Percentiles rank a stretch among this genome's conserved stretches.
Conservation (phyloP, 2,888 invertebrate genomes). For the Calliopum simillimum region DNA sequence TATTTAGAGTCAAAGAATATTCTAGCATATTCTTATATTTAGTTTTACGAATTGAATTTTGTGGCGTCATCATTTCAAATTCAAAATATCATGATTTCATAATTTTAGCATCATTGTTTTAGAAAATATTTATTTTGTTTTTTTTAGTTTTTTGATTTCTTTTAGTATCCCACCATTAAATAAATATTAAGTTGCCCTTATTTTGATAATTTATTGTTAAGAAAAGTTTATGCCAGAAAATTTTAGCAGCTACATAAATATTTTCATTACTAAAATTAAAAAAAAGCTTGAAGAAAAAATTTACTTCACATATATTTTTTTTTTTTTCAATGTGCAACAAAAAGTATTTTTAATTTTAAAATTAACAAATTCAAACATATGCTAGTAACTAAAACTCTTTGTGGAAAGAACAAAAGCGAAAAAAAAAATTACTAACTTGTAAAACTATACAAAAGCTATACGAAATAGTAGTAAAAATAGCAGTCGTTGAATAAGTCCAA, state of each 20-base stretch:
- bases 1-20: not conserved
- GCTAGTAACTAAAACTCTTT: not conserved
- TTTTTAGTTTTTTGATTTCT: not conserved
- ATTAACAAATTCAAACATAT: not conserved
- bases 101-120: too few relatives aligned
- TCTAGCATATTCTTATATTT: too few relatives aligned
- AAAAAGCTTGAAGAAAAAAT: too few relatives aligned
- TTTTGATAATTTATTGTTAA: too few relatives aligned
- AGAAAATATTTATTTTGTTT: too few relatives aligned
- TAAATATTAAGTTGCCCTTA: not conserved
- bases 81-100: too few relatives aligned
- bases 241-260: not conserved
- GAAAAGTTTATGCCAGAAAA: not conserved
- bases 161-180: conserved; percentile 5
- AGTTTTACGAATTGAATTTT: too few relatives aligned
- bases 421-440: not conserved
- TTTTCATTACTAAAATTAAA: not conserved
- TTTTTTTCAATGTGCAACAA: not conserved
- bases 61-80: too few relatives aligned
- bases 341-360: conserved; percentile 1
- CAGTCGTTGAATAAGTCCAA: conserved; percentile 2
- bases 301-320: too few relatives aligned
- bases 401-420: not conserved
- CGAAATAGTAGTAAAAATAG: conserved; percentile 16
- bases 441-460: conserved; percentile 33